Evolutionary conservation across 2,113 vertebrate species (phyloP).

Genomic region (Mormyrus lacerda): DNA sequence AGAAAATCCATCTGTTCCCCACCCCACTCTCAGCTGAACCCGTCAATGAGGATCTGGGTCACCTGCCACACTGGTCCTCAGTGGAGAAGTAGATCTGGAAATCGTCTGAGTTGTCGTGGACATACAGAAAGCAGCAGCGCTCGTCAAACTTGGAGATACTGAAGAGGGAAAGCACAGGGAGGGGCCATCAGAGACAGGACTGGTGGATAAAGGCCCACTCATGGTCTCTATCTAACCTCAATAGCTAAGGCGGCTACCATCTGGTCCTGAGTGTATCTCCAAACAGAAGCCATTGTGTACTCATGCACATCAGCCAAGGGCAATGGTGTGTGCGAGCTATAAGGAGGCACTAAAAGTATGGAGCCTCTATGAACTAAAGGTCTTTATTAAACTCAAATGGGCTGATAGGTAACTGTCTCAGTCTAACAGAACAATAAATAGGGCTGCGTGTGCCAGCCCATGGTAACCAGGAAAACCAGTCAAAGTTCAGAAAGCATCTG

Average conservation of each 20-base stretch:
- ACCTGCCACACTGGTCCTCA: slow-evolving; percentile 84
- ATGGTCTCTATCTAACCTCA: neutral
- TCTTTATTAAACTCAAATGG: neutral
- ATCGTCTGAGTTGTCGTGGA: slow-evolving; percentile 88
- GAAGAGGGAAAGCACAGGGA: slow-evolving; percentile 23
- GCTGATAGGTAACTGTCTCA: neutral
- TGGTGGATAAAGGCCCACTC: neutral
- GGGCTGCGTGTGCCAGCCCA: neutral
- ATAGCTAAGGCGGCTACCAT: neutral
- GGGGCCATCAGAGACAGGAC: neutral
- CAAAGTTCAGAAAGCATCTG: neutral
- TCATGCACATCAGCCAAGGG: neutral
- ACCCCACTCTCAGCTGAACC: slow-evolving; percentile 43
- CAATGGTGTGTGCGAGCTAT: neutral
- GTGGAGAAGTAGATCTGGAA: slow-evolving; percentile 98
- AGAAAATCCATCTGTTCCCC: neutral
- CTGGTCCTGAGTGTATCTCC: neutral
- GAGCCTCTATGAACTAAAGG: neutral
- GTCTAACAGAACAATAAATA: neutral
- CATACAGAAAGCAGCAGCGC: slow-evolving; percentile 90
- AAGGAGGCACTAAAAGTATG: neutral
- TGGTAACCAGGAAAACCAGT: neutral
- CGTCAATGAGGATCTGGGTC: slow-evolving; percentile 43
- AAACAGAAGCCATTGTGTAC: neutral
- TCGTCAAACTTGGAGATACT: slow-evolving; percentile 93